Evolutionary conservation across 2,888 invertebrate genomes (phyloP).

Genomic region (Campaea margaritaria): DNA sequence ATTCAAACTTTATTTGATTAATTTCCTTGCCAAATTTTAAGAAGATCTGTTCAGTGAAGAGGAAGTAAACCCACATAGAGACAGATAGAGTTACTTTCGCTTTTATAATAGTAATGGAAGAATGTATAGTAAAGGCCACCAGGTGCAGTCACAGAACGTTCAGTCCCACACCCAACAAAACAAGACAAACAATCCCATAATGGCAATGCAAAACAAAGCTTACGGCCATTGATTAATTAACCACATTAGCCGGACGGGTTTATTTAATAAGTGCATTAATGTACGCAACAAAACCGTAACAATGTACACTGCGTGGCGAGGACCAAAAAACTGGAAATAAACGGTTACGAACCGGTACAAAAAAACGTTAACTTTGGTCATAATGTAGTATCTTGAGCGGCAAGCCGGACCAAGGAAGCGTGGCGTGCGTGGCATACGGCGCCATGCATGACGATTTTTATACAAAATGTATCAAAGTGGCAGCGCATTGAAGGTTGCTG

Average conservation of each 20-base stretch:
- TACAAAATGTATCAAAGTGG: too few relatives aligned
- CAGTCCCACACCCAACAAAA: conserved; percentile 7
- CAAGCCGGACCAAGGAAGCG: too few relatives aligned
- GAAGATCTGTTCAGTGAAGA: too few relatives aligned
- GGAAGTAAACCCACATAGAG: too few relatives aligned
- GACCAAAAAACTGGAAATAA: conserved; percentile 10
- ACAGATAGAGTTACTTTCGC: not conserved
- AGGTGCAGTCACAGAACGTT: conserved; percentile 11
- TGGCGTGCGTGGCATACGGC: too few relatives aligned
- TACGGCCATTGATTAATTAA: conserved; percentile 74
- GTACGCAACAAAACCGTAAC: conserved; percentile 52
- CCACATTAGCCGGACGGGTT: conserved; percentile 73
- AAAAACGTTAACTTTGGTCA: not conserved
- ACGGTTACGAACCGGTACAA: not conserved
- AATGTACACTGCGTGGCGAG: not conserved
- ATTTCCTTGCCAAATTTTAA: not conserved
- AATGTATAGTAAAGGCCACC: conserved; percentile 2
- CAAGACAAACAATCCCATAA: conserved; percentile 45
- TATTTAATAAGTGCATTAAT: conserved; percentile 77
- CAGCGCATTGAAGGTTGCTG: too few relatives aligned
- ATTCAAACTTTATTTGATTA: too few relatives aligned
- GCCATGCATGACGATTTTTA: too few relatives aligned
- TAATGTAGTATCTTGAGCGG: too few relatives aligned
- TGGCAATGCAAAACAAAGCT: conserved; percentile 57
- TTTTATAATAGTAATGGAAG: too few relatives aligned